A percentile compares a stretch with the other conserved stretches of the same genome.
Evolutionary conservation across 2,888 invertebrate species (phyloP).

Genomic region (Subacronicta megacephala): DNA sequence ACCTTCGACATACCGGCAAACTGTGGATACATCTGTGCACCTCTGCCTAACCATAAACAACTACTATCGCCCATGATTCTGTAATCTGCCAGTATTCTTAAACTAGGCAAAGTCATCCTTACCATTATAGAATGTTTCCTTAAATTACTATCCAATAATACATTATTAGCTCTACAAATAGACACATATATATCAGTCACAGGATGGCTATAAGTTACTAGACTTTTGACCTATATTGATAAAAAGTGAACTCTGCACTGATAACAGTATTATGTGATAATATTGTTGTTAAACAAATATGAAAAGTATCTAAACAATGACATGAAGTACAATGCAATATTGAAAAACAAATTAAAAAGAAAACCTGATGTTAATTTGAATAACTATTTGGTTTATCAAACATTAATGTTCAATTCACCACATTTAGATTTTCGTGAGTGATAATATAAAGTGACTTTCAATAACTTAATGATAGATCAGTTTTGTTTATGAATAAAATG

Average conservation of each 20-base stretch:
- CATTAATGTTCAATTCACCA: neutral
- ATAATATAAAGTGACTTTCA: too few species aligned
- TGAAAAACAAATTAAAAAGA: too few species aligned
- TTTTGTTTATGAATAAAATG: too few species aligned
- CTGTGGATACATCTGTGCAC: too few species aligned
- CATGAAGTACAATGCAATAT: conserved; percentile 6
- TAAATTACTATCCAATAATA: neutral
- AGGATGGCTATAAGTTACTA: conserved; percentile 35
- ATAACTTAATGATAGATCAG: too few species aligned
- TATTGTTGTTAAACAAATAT: conserved; percentile 26
- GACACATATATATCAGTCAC: conserved; percentile 27
- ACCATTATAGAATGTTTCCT: neutral
- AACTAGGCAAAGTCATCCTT: neutral
- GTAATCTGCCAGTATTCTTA: neutral
- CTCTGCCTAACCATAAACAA: too few species aligned
- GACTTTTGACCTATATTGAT: conserved; percentile 42
- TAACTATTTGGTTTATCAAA: neutral
- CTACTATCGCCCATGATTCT: too few species aligned
- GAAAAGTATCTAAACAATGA: conserved; percentile 4
- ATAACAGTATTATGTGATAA: conserved; percentile 37
- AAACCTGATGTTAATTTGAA: neutral
- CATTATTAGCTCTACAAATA: conserved; percentile 3
- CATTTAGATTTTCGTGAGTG: too few species aligned
- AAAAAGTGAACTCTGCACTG: conserved; percentile 48
- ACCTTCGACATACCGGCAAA: too few species aligned